Conservation (phyloP, 2,797 vertebrate species). For the Mus caroli region DNA sequence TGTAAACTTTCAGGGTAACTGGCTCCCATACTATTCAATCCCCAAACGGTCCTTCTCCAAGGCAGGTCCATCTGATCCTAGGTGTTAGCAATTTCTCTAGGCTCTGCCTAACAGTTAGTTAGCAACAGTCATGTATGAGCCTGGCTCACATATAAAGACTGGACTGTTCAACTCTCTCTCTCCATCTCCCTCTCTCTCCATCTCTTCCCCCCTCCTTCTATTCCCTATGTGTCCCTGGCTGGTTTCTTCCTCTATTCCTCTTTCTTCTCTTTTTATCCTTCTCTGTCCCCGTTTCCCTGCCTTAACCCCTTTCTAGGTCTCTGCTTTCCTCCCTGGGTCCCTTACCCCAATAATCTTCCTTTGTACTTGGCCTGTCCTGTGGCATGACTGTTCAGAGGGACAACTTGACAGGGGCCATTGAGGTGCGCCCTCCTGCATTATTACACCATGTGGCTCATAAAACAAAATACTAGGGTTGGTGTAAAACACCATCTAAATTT, state of each 20-base stretch:
- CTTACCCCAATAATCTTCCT: background rate
- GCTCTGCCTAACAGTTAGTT: background rate
- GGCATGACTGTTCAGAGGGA: background rate
- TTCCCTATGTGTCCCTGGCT: too few relatives aligned
- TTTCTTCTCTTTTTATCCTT: too few relatives aligned
- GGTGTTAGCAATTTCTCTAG: background rate
- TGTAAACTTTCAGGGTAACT: background rate
- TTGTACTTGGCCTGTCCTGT: background rate
- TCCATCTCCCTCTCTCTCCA: too few relatives aligned
- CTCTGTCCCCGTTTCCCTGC: background rate
- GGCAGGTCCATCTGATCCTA: fast-evolving
- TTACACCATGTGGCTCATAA: background rate
- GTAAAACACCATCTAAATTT: background rate
- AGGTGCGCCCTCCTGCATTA: background rate
- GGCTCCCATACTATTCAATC: background rate
- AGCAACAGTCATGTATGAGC: background rate
- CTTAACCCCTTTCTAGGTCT: background rate
- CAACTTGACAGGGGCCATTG: background rate
- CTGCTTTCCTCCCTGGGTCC: background rate
- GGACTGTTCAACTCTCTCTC: too few relatives aligned
- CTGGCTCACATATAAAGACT: too few relatives aligned
- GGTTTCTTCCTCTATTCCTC: too few relatives aligned
- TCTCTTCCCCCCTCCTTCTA: too few relatives aligned
- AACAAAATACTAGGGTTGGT: background rate
- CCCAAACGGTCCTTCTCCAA: background rate